These are phyloP conservation scores for Monopis laevigella DNA, from an alignment of 2,888 invertebrate genomes.

Conservation along the genomic window DNA sequence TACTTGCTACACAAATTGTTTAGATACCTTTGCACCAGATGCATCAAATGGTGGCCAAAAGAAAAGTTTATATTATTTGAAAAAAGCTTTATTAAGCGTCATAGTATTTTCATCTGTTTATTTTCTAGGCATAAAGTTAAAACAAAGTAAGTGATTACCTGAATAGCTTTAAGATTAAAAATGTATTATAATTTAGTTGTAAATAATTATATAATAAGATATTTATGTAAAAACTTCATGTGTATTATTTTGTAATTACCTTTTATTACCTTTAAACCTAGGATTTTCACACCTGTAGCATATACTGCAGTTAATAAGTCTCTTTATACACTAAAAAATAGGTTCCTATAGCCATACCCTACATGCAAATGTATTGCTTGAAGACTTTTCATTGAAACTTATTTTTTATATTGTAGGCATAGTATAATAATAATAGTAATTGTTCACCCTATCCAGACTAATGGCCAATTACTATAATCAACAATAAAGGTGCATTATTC, in stretches of 20 bases:
- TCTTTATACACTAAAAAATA: too few relatives aligned
- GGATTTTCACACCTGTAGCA: too few relatives aligned
- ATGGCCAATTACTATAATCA: too few relatives aligned
- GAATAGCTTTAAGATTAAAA: conserved; percentile 19
- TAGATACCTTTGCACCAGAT: conserved; percentile 47
- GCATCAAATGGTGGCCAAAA: conserved; percentile 51
- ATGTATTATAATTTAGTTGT: conserved; percentile 30
- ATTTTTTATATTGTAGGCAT: too few relatives aligned
- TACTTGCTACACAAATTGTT: conserved; percentile 47
- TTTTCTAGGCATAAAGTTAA: conserved; percentile 52
- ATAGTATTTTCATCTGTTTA: conserved; percentile 42
- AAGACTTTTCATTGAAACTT: too few relatives aligned
- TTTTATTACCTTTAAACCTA: too few relatives aligned
- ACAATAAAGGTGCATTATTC: too few relatives aligned
- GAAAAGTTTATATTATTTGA: conserved; percentile 43
- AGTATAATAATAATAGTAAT: too few relatives aligned
- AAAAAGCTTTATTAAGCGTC: conserved; percentile 42
- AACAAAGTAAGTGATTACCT: conserved; percentile 25
- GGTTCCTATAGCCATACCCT: too few relatives aligned
- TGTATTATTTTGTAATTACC: background rate
- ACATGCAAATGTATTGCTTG: too few relatives aligned
- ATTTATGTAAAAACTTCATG: conserved; percentile 31
- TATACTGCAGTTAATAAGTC: too few relatives aligned
- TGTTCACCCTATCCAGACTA: too few relatives aligned
- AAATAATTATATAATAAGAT: conserved; percentile 45